Conservation (phyloP, 1,140 invertebrate genomes). For the Rhopalosiphum padi region DNA sequence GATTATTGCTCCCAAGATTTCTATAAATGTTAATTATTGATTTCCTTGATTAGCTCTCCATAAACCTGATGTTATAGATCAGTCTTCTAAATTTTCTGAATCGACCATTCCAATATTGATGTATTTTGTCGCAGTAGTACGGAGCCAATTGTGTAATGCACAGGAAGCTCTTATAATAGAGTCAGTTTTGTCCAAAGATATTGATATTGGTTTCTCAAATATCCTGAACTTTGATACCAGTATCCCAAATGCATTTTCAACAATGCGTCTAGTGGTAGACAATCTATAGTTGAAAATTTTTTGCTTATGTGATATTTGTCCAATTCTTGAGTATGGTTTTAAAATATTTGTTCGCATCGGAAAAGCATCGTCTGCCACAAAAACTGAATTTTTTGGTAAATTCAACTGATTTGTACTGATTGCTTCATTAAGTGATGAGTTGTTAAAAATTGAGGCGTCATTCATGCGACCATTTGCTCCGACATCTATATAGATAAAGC, state of each 20-base stretch:
- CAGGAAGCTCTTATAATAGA: too few species aligned
- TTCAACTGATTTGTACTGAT: conserved; percentile 55
- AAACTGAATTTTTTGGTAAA: background rate
- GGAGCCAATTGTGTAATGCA: too few species aligned
- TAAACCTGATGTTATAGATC: too few species aligned
- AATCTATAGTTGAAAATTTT: background rate
- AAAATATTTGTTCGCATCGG: background rate
- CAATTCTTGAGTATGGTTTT: conserved; percentile 64
- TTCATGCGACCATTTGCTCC: conserved; percentile 62
- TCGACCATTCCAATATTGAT: too few species aligned
- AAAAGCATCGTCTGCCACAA: background rate
- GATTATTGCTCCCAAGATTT: too few species aligned
- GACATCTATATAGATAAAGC: conserved; percentile 61
- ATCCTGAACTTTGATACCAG: conserved; percentile 61
- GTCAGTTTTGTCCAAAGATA: too few species aligned
- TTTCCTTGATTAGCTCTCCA: too few species aligned
- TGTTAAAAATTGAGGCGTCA: conserved; percentile 62
- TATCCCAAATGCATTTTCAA: conserved; percentile 59
- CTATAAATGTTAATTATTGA: too few species aligned
- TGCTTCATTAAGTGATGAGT: conserved; percentile 40
- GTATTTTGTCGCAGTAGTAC: too few species aligned
- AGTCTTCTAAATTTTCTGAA: too few species aligned
- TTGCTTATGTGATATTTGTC: conserved; percentile 62
- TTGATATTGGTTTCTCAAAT: conserved; percentile 62
- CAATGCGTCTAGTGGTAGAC: conserved; percentile 63